phyloP scores from a whole-genome alignment of 1,140 invertebrate species.

The Pectinophora gossypiella region DNA sequence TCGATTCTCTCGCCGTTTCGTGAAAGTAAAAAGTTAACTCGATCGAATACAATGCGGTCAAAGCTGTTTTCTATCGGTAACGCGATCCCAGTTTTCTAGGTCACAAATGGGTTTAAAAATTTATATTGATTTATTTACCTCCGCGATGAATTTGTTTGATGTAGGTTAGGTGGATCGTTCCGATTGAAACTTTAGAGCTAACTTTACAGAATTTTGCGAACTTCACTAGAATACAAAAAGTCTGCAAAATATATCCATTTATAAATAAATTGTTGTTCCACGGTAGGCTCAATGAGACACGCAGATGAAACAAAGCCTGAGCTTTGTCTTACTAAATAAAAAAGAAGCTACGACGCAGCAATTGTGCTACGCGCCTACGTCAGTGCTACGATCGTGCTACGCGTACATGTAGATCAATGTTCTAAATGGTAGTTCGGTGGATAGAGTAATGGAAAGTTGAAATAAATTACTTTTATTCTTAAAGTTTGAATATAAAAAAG shows the following conservation, averaged over 20 bases:
- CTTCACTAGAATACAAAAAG: no score
- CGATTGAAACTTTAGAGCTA: no score
- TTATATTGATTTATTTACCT: not conserved
- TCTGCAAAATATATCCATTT: no score
- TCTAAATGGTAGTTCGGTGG: not conserved
- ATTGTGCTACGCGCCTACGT: not conserved
- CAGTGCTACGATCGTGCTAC: not conserved
- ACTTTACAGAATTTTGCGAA: no score
- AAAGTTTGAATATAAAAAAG: not conserved
- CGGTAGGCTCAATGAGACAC: not conserved
- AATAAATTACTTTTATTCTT: not conserved
- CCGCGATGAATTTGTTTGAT: not conserved
- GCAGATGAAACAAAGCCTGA: not conserved
- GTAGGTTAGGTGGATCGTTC: no score
- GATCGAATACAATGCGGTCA: conserved; percentile 64
- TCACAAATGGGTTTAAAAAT: conserved; percentile 45
- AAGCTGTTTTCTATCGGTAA: conserved; percentile 37
- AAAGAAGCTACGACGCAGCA: not conserved
- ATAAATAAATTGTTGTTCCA: no score
- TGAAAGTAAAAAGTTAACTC: conserved; percentile 71
- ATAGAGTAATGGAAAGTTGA: not conserved
- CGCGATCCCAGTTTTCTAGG: conserved; percentile 55
- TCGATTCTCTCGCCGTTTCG: conserved; percentile 60
- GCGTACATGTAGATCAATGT: no score
- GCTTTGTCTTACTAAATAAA: not conserved